Conservation (phyloP, 2,888 invertebrate species). For the Apantesis nais region DNA sequence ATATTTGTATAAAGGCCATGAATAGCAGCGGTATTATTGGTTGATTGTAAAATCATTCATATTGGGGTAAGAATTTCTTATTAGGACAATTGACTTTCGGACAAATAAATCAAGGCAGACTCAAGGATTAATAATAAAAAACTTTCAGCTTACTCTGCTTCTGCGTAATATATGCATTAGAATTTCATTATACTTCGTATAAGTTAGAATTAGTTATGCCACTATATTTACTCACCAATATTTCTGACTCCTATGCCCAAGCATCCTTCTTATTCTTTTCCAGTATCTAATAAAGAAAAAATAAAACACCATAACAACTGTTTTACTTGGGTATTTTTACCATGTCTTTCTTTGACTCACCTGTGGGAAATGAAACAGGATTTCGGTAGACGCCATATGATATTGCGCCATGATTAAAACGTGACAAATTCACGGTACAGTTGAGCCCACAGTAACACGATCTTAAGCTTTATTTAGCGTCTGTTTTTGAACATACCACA, state of each 20-base stretch:
- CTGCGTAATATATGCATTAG: not conserved
- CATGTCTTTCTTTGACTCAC: conserved; percentile 47
- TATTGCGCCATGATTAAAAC: conserved; percentile 47
- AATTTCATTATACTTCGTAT: not conserved
- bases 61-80: not conserved
- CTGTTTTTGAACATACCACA: conserved; percentile 33
- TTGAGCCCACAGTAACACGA: conserved; percentile 60
- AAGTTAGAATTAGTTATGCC: not conserved
- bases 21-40: not conserved
- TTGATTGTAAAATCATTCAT: not conserved
- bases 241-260: conserved; percentile 8
- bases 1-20: not conserved
- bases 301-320: conserved; percentile 20
- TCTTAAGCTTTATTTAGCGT: conserved; percentile 50
- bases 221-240: not conserved
- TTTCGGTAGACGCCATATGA: conserved; percentile 60
- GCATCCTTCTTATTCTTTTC: conserved; percentile 21
- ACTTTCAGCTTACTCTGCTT: not conserved
- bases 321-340: conserved; percentile 19
- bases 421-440: conserved; percentile 57
- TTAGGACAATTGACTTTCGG: not conserved
- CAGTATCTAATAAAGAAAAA: conserved; percentile 37
- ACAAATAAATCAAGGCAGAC: not conserved
- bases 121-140: not conserved
- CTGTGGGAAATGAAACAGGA: conserved; percentile 55